These are phyloP conservation scores for Acrossocheilus wenchowensis DNA, from an alignment of 2,797 vertebrate species.

Conservation along the genomic window DNA sequence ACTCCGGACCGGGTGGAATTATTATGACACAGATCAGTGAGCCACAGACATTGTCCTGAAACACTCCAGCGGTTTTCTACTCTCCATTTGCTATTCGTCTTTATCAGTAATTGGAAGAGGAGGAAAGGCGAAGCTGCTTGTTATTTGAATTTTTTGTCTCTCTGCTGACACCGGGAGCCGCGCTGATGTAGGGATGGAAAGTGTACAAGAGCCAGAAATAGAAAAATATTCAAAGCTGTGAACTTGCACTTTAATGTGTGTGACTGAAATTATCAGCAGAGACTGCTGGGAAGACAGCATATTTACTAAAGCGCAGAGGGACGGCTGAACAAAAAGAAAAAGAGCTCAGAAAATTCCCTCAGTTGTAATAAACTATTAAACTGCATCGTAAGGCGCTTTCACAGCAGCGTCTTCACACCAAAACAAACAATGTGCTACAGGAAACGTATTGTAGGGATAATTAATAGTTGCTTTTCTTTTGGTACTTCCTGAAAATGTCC, in stretches of 20 bases:
- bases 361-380: conserved; percentile 11
- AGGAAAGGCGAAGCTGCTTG: background rate
- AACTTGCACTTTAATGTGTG: conserved; percentile 24
- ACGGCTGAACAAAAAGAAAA: background rate
- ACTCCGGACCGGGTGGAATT: conserved; percentile 61
- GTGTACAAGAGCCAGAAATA: background rate
- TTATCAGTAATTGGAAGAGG: conserved; percentile 36
- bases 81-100: conserved; percentile 57
- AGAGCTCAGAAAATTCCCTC: conserved; percentile 5
- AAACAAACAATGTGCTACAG: background rate
- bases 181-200: background rate
- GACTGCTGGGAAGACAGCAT: conserved; percentile 2
- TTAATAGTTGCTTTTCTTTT: conserved; percentile 20
- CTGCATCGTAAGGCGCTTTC: background rate
- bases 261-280: conserved; percentile 22
- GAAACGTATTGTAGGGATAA: background rate
- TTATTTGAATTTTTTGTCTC: conserved; percentile 25
- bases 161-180: background rate
- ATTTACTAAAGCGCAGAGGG: background rate
- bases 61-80: conserved; percentile 48
- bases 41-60: conserved; percentile 50
- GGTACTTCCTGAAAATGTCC: background rate
- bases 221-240: conserved; percentile 21
- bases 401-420: background rate
- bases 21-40: conserved; percentile 62